A percentile compares a stretch with the other conserved stretches of the same genome.
phyloP scores from a whole-genome alignment of 1,140 invertebrate species.

The Helicoverpa armigera region DNA sequence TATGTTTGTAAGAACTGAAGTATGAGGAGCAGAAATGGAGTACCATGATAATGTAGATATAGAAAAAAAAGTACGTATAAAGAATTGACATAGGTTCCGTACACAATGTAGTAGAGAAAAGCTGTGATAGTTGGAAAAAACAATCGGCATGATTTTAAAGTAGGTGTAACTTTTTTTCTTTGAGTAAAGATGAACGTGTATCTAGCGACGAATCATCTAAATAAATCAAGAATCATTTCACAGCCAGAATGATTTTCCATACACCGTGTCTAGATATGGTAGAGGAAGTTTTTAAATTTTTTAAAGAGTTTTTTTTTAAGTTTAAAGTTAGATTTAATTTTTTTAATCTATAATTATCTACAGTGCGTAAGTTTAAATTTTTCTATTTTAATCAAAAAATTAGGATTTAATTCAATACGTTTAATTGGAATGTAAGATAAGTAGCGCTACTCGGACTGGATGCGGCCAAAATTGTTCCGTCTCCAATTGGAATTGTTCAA shows the following conservation, averaged over 20 bases:
- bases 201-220: slow-evolving; percentile 69
- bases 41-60: slow-evolving; percentile 52
- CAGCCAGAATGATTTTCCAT: slow-evolving; percentile 85
- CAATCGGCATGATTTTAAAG: slow-evolving; percentile 66
- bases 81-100: slow-evolving; percentile 65
- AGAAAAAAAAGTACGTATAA: slow-evolving; percentile 58
- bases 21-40: slow-evolving; percentile 54
- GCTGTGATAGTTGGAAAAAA: slow-evolving; percentile 23
- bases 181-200: slow-evolving; percentile 30
- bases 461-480: slow-evolving; percentile 32
- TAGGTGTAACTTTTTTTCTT: slow-evolving; percentile 64
- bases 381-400: slow-evolving; percentile 81
- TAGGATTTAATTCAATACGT: slow-evolving; percentile 77
- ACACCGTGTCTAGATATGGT: slow-evolving; percentile 83
- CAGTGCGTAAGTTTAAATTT: slow-evolving; percentile 83
- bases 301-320: slow-evolving; percentile 69
- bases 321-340: slow-evolving; percentile 75
- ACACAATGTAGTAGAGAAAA: slow-evolving; percentile 33
- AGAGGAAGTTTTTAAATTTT: slow-evolving; percentile 72
- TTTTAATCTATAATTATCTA: slow-evolving; percentile 83
- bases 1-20: slow-evolving; percentile 52
- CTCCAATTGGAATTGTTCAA: slow-evolving; percentile 28
- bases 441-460: slow-evolving; percentile 70
- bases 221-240: slow-evolving; percentile 78
- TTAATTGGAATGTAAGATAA: slow-evolving; percentile 81